Conservation (phyloP, 2,797 vertebrate species). For the Esox masquinongy region DNA sequence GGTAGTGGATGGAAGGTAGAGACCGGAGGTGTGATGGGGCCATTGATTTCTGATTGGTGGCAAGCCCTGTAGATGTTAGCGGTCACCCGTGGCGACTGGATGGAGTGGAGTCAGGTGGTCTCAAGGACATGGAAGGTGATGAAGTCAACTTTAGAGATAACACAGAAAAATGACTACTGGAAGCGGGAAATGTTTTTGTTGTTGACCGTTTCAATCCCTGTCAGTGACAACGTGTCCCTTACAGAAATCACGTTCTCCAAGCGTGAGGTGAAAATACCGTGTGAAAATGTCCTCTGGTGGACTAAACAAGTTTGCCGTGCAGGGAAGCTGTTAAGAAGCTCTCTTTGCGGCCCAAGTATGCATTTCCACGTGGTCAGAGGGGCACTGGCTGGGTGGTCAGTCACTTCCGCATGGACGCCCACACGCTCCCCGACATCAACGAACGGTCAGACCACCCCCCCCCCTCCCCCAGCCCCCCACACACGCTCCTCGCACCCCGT, state of each 20-base stretch:
- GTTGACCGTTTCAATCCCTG: neutral
- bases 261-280: neutral
- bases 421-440: slow-evolving; percentile 16
- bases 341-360: neutral
- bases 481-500: slow-evolving; percentile 18
- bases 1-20: slow-evolving; percentile 31
- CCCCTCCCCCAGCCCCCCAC: slow-evolving; percentile 27
- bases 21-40: slow-evolving; percentile 13
- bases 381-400: slow-evolving; percentile 9
- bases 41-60: slow-evolving; percentile 57
- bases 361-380: neutral
- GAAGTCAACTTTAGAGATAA: neutral
- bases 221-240: neutral
- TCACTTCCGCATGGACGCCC: slow-evolving; percentile 47
- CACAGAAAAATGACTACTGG: no score
- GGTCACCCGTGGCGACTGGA: slow-evolving; percentile 5
- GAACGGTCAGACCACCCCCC: neutral
- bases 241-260: neutral
- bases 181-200: no score
- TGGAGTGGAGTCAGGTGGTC: neutral
- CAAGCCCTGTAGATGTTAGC: slow-evolving; percentile 4
- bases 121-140: slow-evolving; percentile 1
- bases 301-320: slow-evolving; percentile 20
- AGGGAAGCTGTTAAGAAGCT: neutral
- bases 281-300: neutral